Percentiles rank a stretch among this genome's conserved stretches.
phyloP scores from a whole-genome alignment of 2,888 invertebrate genomes.

The Acrobasis suavella region DNA sequence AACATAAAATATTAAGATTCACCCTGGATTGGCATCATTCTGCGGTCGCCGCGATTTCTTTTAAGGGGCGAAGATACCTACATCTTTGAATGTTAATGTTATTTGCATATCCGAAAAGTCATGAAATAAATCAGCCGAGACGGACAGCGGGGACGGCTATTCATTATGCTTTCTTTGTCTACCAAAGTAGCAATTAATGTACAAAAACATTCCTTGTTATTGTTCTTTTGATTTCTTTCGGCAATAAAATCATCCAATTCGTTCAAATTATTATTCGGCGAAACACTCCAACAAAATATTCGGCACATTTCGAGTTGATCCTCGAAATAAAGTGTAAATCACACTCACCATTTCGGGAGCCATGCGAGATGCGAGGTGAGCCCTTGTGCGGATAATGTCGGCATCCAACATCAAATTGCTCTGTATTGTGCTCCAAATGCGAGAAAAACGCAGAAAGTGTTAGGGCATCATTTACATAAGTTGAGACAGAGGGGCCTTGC shows the following conservation, averaged over 20 bases:
- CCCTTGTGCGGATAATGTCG: constrained; percentile 68
- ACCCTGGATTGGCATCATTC: constrained; percentile 81
- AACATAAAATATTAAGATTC: constrained; percentile 83
- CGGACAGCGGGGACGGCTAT: constrained; percentile 76
- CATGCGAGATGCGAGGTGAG: constrained; percentile 51
- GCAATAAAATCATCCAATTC: constrained; percentile 23
- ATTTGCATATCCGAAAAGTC: constrained; percentile 82
- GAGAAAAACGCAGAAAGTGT: constrained; percentile 79
- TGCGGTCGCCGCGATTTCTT: constrained; percentile 75
- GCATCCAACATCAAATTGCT: constrained; percentile 75
- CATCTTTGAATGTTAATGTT: constrained; percentile 80
- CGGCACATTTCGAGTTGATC: constrained; percentile 45
- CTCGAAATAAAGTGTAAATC: constrained; percentile 62
- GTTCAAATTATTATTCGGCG: constrained; percentile 20
- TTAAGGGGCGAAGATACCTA: constrained; percentile 68
- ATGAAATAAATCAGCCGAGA: constrained; percentile 81
- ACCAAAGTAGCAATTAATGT: constrained; percentile 71
- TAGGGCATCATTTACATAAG: constrained; percentile 79
- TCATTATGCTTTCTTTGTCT: constrained; percentile 75
- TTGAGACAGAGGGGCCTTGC: constrained; percentile 76
- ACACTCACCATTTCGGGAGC: constrained; percentile 63
- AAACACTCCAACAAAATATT: constrained; percentile 29
- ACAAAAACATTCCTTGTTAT: constrained; percentile 53
- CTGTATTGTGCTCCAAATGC: constrained; percentile 76
- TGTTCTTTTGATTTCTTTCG: constrained; percentile 29